phyloP scores from a whole-genome alignment of 2,888 invertebrate genomes.

The Chironomus riparius region DNA sequence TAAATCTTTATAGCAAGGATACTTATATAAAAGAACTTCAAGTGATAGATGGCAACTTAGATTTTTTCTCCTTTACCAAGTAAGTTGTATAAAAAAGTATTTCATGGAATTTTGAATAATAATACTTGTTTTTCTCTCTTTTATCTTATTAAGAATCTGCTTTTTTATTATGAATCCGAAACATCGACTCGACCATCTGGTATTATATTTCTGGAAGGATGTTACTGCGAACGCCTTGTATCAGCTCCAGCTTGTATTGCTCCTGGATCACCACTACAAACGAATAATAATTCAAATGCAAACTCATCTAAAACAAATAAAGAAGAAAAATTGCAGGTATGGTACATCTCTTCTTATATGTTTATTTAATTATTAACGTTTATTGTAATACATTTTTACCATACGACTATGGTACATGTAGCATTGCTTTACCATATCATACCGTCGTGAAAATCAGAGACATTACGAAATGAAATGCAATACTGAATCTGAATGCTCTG shows the following conservation, averaged over 20 bases:
- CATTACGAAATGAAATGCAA: constrained; percentile 80
- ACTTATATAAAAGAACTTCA: constrained; percentile 74
- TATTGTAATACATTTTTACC: neutral
- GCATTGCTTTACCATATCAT: constrained; percentile 83
- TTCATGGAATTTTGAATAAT: neutral
- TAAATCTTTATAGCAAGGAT: constrained; percentile 53
- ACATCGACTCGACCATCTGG: constrained; percentile 70
- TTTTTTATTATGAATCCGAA: constrained; percentile 87
- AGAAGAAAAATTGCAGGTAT: constrained; percentile 32
- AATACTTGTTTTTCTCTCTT: neutral
- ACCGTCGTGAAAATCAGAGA: constrained; percentile 73
- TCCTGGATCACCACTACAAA: constrained; percentile 12
- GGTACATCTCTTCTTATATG: neutral
- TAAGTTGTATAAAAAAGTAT: constrained; percentile 37
- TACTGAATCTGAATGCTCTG: constrained; percentile 76
- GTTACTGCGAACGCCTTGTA: constrained; percentile 73
- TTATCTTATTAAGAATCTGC: constrained; percentile 61
- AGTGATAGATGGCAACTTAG: constrained; percentile 80
- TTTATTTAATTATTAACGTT: neutral
- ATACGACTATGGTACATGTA: constrained; percentile 44
- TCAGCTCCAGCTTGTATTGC: constrained; percentile 41
- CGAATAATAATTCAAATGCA: constrained; percentile 12
- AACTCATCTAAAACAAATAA: constrained; percentile 29
- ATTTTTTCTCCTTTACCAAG: constrained; percentile 76
- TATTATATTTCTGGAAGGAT: constrained; percentile 76